Conservation (phyloP, 2,888 invertebrate species). For the Tenthredo notha region DNA sequence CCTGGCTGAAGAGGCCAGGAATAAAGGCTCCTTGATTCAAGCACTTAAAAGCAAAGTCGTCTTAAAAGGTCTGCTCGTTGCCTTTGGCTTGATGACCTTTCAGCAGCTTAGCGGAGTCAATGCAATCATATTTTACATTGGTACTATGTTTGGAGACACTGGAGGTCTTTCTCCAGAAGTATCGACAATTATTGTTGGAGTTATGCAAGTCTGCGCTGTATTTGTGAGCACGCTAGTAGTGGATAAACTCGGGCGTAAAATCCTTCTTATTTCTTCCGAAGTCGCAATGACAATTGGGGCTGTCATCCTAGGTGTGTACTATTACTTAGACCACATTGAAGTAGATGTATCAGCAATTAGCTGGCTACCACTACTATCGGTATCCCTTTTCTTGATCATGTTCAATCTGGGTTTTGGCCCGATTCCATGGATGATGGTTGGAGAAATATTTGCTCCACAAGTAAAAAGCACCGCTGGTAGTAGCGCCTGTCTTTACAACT, state of each 20-base stretch:
- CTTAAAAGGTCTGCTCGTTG: slow-evolving; percentile 85
- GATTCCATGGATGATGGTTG: slow-evolving; percentile 92
- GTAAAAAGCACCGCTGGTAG: slow-evolving; percentile 89
- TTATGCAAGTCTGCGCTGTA: slow-evolving; percentile 89
- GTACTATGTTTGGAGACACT: slow-evolving; percentile 86
- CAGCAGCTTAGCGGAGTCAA: slow-evolving; percentile 94
- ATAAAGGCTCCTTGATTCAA: slow-evolving; percentile 80
- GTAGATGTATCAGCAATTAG: slow-evolving; percentile 80
- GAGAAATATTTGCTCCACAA: slow-evolving; percentile 90
- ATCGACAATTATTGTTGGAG: slow-evolving; percentile 90
- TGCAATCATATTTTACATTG: slow-evolving; percentile 90
- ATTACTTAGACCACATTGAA: slow-evolving; percentile 76
- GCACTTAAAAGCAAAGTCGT: slow-evolving; percentile 84
- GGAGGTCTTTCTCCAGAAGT: slow-evolving; percentile 80
- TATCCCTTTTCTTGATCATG: slow-evolving; percentile 88
- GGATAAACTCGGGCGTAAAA: slow-evolving; percentile 89
- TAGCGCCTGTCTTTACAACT: slow-evolving; percentile 90
- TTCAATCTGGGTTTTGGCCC: slow-evolving; percentile 94
- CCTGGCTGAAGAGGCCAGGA: slow-evolving; percentile 80
- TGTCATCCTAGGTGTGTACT: slow-evolving; percentile 87
- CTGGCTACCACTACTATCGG: slow-evolving; percentile 88
- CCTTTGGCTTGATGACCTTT: slow-evolving; percentile 91
- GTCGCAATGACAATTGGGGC: slow-evolving; percentile 86
- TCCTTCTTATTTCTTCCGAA: slow-evolving; percentile 87
- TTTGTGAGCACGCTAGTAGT: slow-evolving; percentile 88